These are phyloP conservation scores for Galemys pyrenaicus DNA, from an alignment of 2,113 vertebrate species.

Conservation along the genomic window DNA sequence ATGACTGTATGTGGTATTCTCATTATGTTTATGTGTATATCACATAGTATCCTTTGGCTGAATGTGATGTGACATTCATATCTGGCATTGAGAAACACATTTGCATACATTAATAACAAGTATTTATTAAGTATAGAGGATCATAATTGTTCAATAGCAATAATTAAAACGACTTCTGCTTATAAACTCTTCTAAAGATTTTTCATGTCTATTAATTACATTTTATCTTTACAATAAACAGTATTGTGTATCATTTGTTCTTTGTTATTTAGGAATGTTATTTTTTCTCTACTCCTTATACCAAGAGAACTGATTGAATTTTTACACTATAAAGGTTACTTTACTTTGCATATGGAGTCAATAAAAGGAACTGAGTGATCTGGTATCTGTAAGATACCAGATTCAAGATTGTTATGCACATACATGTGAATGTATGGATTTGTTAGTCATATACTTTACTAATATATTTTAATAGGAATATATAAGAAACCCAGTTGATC, in stretches of 20 bases:
- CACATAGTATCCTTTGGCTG: background rate
- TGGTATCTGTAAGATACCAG: background rate
- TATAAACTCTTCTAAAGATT: background rate
- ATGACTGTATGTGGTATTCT: background rate
- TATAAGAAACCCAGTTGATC: background rate
- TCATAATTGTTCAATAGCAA: background rate
- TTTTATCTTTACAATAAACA: background rate
- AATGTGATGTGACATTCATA: background rate
- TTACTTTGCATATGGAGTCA: background rate
- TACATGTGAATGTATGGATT: background rate
- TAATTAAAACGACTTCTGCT: background rate
- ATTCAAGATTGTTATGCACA: background rate
- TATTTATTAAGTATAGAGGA: background rate
- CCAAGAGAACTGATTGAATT: background rate
- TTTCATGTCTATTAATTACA: background rate
- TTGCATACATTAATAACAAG: background rate
- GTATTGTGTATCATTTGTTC: background rate
- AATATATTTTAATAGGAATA: background rate
- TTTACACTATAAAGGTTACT: background rate
- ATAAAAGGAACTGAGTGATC: background rate
- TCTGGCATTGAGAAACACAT: background rate
- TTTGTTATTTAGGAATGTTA: conserved; percentile 12
- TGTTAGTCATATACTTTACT: background rate
- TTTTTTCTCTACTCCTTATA: background rate
- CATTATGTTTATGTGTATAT: background rate